A percentile compares a stretch with the other conserved stretches of the same genome.
Conservation (phyloP, 2,888 invertebrate species). For the Drosophila kokeensis region DNA sequence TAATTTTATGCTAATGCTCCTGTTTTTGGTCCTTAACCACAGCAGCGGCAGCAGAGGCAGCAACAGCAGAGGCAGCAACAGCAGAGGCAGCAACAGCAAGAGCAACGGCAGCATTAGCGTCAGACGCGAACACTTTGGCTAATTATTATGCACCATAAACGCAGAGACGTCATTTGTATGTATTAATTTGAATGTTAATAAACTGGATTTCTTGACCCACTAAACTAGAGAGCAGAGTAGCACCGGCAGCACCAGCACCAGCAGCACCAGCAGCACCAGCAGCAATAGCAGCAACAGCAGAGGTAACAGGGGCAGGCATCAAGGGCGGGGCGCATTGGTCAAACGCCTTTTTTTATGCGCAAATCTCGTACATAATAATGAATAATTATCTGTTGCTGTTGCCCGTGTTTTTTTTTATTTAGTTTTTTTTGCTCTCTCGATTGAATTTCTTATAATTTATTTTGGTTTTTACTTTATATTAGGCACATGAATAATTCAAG, state of each 20-base stretch:
- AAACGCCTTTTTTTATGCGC: conserved; percentile 45
- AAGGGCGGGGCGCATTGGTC: conserved; percentile 43
- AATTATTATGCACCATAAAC: conserved; percentile 80
- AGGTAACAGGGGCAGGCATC: conserved; percentile 1
- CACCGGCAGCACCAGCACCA: neutral
- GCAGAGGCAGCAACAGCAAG: neutral
- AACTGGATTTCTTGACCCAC: conserved; percentile 83
- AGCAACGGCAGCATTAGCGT: conserved; percentile 45
- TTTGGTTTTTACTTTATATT: conserved; percentile 73
- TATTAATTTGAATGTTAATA: conserved; percentile 82
- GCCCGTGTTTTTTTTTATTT: conserved; percentile 8
- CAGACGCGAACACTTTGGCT: conserved; percentile 50
- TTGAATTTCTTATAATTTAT: conserved; percentile 74
- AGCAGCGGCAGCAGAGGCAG: conserved; percentile 2
- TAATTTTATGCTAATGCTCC: conserved; percentile 83
- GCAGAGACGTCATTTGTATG: conserved; percentile 74
- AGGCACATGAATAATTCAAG: conserved; percentile 74
- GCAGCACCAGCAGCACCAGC: neutral
- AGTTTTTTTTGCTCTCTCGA: conserved; percentile 36
- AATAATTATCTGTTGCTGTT: conserved; percentile 64
- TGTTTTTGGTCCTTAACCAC: conserved; percentile 59
- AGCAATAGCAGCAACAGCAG: conserved; percentile 6
- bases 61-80: conserved; percentile 1
- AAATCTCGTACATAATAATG: conserved; percentile 77
- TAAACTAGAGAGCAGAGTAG: conserved; percentile 68